Evolutionary conservation across 2,888 invertebrate species (phyloP), one percentile per base, ranked within the genome.

Genomic region (Gari tellinella): DNA sequence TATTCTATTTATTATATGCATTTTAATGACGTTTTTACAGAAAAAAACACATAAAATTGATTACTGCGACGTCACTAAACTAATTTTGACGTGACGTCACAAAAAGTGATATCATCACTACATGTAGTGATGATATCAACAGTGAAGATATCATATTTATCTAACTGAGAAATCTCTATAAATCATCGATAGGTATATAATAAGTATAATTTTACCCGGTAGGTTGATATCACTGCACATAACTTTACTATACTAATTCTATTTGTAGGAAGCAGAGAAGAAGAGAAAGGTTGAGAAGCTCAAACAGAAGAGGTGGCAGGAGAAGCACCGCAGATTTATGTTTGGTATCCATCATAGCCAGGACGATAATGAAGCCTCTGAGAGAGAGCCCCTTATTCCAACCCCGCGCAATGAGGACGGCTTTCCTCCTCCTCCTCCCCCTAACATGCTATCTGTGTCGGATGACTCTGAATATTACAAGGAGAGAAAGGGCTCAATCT

Each of bases 301-400:
- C 65, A 87, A 87, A 60, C 89, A 89, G 73, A 85, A 86, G 63
- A 65, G 87, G 31, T 89, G 89, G 89, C 89, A 89, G 56, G 89
- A 89, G 68, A 88, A 88, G 53, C 89, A 89, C 63, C 76, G 88
- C 41, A 82, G 86, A 14, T 84, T 86, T 63, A 84, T 89, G 64
- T 86, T 87, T 61, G 87, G 89, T 7, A 73, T 81, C 15, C 73
- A 78, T 15, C 76, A 69, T 21, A 85, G 82, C 40, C 80, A 83
- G 15, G 84, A 83, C 17, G 85, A 87, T 19, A 76, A 70, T 23
- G 78, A 84, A 25, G 45, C 70, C 2, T 70, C 68, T 26, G 83
- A 86, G 21, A 57, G 82, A 1, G 83, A 84, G 49, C 83, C 83
- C 1, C 45, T 86, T 17, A 66, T 84, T 8, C 77, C 73, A 12